Base-by-base conservation (phyloP, 2,797 vertebrate genomes). In the Cossypha dichroa region DNA sequence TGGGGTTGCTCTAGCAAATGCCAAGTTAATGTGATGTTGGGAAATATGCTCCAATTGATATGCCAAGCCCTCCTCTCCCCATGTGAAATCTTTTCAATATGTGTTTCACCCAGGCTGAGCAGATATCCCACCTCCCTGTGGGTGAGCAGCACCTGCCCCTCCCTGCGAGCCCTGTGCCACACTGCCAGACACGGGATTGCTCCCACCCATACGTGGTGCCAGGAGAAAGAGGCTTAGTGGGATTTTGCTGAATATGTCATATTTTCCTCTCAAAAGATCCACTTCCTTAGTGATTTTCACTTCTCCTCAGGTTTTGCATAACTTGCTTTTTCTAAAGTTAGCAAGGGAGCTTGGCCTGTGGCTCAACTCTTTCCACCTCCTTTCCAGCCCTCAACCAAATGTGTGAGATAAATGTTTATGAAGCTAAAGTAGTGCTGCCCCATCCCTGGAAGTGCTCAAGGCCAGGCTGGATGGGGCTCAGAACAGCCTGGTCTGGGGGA, bases 121-220 rank as follows among this genome's bases (percentile, higher is more conserved):
- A 69, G 59, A 75, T 40, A 36, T n/a, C 3, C 6, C 64, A 49
- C 3, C 22, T 60, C 43, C 16, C 23, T 2, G 46, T 1, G 7
- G 73, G 63, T 28, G 34, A 79, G 66, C 73, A 63, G 60, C 52
- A 19, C 49, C 48, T 56, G 85, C 56, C 54, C 60, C 73, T 64
- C 5, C 1, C 19, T 21, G n/a, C 1, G 6, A 95, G 26, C 40
- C 41, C 59, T 21, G 56, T 28, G 75, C 63, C 52, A 5, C 3
- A 13, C 29, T 0, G 5, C 59, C 40, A 63, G 60, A 8, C n/a
- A 63, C 0, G 0, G 51, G n/a, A 21, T 10, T 6, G 0, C 38
- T 56, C 36, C 36, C 59, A 59, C 33, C 67, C 6, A 0, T 16
- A 17, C 0, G 0, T 28, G n/a, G 51, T 6, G 38, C 17, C 48